These are phyloP conservation scores for Tenualosa ilisha DNA, from an alignment of 2,797 vertebrate genomes.

Conservation along the genomic window DNA sequence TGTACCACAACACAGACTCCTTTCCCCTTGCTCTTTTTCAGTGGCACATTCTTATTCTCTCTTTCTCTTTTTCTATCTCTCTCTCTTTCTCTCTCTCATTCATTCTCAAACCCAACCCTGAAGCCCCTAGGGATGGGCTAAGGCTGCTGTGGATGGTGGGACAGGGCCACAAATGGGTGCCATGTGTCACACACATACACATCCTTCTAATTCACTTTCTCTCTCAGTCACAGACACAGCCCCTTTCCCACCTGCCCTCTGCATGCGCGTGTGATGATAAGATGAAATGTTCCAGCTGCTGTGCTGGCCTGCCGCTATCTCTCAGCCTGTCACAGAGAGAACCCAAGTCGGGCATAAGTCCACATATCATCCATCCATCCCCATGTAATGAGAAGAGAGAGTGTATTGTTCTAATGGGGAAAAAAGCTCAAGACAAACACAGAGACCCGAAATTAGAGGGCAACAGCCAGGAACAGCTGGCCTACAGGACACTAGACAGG, in stretches of 20 bases:
- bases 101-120: neutral
- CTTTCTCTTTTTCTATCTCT: conserved; percentile 21
- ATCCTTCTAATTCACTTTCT: neutral
- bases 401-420: neutral
- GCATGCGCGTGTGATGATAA: neutral
- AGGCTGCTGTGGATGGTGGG: neutral
- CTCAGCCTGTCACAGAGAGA: neutral
- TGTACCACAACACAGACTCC: neutral
- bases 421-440: conserved; percentile 22
- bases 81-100: conserved; percentile 12
- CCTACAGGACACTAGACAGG: conserved; percentile 4
- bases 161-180: neutral
- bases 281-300: neutral
- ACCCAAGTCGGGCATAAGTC: neutral
- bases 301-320: neutral
- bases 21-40: neutral
- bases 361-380: neutral
- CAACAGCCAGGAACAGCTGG: neutral
- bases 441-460: conserved; percentile 5
- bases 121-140: neutral
- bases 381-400: neutral
- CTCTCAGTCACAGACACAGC: neutral
- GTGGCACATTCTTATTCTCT: neutral
- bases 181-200: conserved; percentile 25
- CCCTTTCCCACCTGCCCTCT: neutral